phyloP scores from a whole-genome alignment of 2,888 invertebrate species.

The Rhaphigaster nebulosa region DNA sequence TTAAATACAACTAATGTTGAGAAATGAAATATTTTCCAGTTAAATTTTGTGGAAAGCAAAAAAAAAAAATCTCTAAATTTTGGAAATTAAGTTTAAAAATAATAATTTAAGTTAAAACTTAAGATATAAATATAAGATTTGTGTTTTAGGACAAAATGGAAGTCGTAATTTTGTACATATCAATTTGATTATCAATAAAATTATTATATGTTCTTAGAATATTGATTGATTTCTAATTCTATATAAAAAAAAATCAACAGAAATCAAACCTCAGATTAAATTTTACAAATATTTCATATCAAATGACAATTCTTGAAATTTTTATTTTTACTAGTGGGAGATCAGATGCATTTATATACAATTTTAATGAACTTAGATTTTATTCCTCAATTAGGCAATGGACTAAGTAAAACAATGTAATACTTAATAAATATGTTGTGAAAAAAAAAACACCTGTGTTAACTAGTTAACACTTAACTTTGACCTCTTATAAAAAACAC shows the following conservation, averaged over 20 bases:
- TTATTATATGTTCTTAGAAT: no score
- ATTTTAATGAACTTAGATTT: background rate
- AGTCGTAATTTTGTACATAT: no score
- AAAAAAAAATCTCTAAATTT: background rate
- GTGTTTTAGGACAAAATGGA: background rate
- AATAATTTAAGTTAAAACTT: background rate
- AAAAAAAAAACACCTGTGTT: background rate
- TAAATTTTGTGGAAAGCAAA: background rate
- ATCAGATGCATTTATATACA: background rate
- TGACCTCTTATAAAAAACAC: background rate
- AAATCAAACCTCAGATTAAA: no score
- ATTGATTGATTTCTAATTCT: no score
- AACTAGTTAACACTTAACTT: no score
- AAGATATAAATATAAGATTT: background rate
- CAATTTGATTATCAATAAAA: no score
- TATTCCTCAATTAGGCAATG: background rate
- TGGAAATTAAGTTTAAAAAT: background rate
- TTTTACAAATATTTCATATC: no score
- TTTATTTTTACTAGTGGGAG: no score
- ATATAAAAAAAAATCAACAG: no score
- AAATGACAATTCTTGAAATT: no score
- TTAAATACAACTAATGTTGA: background rate
- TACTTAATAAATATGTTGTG: background rate
- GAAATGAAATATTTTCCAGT: background rate
- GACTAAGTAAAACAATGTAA: background rate